Conservation (phyloP, 2,113 vertebrate species). For the Myiozetetes cayanensis region DNA sequence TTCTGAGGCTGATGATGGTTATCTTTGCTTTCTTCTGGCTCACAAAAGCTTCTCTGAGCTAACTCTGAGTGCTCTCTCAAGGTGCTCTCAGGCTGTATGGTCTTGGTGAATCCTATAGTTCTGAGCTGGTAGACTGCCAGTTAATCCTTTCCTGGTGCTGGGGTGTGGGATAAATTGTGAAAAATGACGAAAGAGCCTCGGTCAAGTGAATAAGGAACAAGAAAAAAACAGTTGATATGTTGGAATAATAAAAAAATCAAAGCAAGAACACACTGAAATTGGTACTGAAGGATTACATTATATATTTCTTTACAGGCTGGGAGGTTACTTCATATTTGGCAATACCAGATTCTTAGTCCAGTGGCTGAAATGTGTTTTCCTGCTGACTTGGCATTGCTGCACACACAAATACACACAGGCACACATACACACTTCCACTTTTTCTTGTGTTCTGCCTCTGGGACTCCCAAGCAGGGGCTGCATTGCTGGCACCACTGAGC, state of each 20-base stretch:
- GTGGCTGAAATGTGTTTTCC: neutral
- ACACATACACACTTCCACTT: accelerated
- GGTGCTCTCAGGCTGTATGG: neutral
- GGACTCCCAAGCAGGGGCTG: neutral
- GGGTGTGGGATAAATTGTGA: neutral
- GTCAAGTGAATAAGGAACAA: neutral
- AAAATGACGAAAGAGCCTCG: neutral
- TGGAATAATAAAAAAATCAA: neutral
- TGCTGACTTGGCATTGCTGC: neutral
- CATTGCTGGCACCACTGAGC: neutral
- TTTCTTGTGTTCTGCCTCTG: neutral
- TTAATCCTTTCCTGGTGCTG: neutral
- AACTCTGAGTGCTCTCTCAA: neutral
- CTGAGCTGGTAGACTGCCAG: neutral
- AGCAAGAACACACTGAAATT: neutral
- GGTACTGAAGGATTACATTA: neutral
- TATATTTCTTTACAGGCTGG: neutral
- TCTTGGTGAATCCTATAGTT: neutral
- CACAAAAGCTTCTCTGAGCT: neutral
- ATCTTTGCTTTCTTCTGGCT: neutral
- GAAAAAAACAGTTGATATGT: neutral
- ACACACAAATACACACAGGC: neutral
- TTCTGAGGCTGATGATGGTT: neutral
- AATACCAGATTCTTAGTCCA: neutral
- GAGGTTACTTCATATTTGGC: neutral